Base-by-base conservation (phyloP, 92 coral and sea anemone genomes). In the Galaxea fascicularis region DNA sequence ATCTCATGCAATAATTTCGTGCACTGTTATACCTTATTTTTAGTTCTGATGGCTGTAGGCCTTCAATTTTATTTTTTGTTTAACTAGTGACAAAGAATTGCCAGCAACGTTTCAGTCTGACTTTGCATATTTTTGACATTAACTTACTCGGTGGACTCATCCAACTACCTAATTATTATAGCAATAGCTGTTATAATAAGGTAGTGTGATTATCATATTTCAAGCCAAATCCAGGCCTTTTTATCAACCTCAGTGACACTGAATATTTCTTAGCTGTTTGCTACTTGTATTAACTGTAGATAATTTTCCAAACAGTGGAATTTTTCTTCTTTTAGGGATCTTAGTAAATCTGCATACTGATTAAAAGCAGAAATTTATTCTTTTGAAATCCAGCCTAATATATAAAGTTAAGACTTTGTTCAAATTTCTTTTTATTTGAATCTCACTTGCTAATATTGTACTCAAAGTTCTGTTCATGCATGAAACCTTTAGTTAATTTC, bases 401-500 rank as follows among this genome's bases (percentile, higher is more conserved):
- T 45, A 21, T 21, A 27, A 6, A 9, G n/a, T 12, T 15, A 9
- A 14, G 39, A 25, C 30, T 16, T 49, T 35, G 11, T 64, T 28
- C 15, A 57, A 82, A 60, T 16, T 35, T 54, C 24, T 16, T 21
- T 81, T 71, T 57, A 82, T 70, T 71, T 58, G 35, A 71, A 82
- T 70, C 39, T 82, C 69, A 70, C 14, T 66, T 54, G 15, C 54
- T 15, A 49, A 10, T 49, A n/a, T n/a, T n/a, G 20, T 51, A 65
- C 63, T 26, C 65, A 69, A 76, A 49, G 57, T 68, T 49, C 67
- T 69, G 20, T 47, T 24, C 25, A 79, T 57, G 63, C 75, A 53
- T 65, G 84, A 79, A 79, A 79, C 66, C n/a, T n/a, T n/a, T n/a
- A n/a, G n/a, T 65, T 7, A 7, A 66, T 79, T 79, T 79, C 84